Base-by-base conservation (phyloP, 92 coral and sea anemone genomes). In the Epizoanthus ramosus region DNA sequence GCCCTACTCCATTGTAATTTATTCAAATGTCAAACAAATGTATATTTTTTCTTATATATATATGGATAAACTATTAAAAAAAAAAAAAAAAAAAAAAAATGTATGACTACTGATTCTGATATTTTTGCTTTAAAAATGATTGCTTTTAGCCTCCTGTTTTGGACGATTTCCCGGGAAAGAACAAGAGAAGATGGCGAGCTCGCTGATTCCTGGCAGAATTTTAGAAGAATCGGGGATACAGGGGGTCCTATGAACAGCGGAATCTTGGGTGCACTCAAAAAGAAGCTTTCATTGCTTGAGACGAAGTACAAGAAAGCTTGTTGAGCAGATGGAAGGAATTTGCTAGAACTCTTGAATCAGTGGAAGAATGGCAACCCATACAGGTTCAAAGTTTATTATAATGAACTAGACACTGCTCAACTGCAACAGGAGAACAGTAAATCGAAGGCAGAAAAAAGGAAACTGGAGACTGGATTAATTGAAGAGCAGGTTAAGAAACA, bases 291-390 rank as follows among this genome's bases (percentile, higher is more conserved):
- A 33, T 25, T 23, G 65, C 75, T 85, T 64, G 68, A 74, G 58
- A 33, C 75, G 21, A 79, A 76, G 9, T 85, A 21, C 66, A 85
- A 77, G 75, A 67, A 60, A 54, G 89, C 74, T n/a, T n/a, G n/a
- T n/a, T n/a, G n/a, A n/a, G n/a, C n/a, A n/a, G n/a, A n/a, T n/a
- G n/a, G 23, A 86, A 75, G 45, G 73, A 45, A 70, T 54, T 76
- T 35, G 85, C 81, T 21, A 81, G 81, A n/a, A n/a, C n/a, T n/a
- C n/a, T n/a, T n/a, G n/a, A n/a, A n/a, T n/a, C 47, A 81, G 80
- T 87, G 90, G 86, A 61, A 80, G 66, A 87, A 81, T 67, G 83
- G 82, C 53, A 45, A 85, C n/a, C 83, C 68, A 54, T 84, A 75
- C 69, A 45, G 58, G 58, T 66, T 76, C 59, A 77, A 74, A 43